Evolutionary conservation across 2,797 vertebrate species (phyloP).

Genomic region (Telmatherina bonti): DNA sequence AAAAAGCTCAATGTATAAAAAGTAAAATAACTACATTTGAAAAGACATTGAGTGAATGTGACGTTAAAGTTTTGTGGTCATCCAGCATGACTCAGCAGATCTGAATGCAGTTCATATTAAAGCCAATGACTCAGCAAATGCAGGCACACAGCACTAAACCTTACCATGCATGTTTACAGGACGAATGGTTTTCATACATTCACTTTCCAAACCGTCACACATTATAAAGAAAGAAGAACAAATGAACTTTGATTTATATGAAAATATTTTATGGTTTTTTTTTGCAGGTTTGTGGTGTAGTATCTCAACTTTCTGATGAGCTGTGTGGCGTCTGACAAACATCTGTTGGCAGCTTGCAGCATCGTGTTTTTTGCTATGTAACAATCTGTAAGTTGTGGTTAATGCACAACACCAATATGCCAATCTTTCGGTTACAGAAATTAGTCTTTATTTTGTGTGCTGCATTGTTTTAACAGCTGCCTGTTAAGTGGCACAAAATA

Average conservation of each 20-base stretch:
- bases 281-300: background rate
- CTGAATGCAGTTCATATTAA: background rate
- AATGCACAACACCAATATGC: background rate
- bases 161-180: background rate
- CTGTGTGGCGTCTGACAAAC: background rate
- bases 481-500: background rate
- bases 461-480: background rate
- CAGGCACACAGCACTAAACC: background rate
- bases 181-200: background rate
- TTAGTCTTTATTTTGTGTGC: background rate
- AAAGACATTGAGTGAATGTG: background rate
- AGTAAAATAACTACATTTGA: background rate
- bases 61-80: background rate
- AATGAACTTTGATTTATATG: background rate
- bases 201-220: background rate
- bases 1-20: background rate
- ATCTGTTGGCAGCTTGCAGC: background rate
- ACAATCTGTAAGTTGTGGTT: background rate
- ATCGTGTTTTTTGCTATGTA: background rate
- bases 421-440: background rate
- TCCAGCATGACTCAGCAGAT: slow-evolving; percentile 30
- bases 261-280: background rate
- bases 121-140: slow-evolving; percentile 25
- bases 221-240: background rate
- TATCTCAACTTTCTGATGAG: background rate